Evolutionary conservation across 2,797 vertebrate genomes (phyloP), one percentile per base, ranked within the genome.

Genomic region (Labeo calbasu): DNA sequence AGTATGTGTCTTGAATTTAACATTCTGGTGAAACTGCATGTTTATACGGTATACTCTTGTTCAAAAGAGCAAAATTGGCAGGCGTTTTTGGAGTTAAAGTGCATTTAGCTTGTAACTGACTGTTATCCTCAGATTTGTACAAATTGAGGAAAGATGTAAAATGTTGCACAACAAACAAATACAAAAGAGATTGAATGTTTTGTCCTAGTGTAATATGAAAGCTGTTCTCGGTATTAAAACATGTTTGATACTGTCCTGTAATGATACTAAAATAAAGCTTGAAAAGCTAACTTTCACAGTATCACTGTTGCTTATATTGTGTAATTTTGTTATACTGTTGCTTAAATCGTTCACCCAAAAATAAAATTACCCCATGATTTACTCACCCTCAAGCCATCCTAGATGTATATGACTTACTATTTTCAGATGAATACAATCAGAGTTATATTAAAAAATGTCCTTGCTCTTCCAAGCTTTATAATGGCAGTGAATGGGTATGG

Each of bases 191-290:
- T 50, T 90, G 76, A 91, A 80, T 90, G 78, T 90, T 89, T 88
- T 92, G 91, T 91, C 81, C 90, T 91, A 69, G 73, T 88, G 87
- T 87, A 81, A 90, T 84, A 86, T 88, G 79, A 78, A 83, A 43
- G 69, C 72, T 87, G 23, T 85, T 89, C 86, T 73, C 84, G 88
- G 90, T 70, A 89, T 91, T 88, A 88, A 88, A 91, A 87, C 85
- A 91, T 92, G 88, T 93, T 94, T 95, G 92, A 90, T 94, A 94
- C 89, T 70, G 73, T 76, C 81, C 81, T 88, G 87, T 91, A 88
- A 87, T 86, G 84, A 91, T 92, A 88, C 78, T 79, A 80, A 81
- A 90, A 84, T 88, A 89, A 92, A 88, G 89, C 83, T 86, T 83
- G 48, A 61, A 87, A 89, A 87, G 88, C 90, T 87, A 91, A 90